A percentile compares a stretch with the other conserved stretches of the same genome.
Evolutionary conservation across 2,888 invertebrate species (phyloP).

Genomic region (Hipparchia semele): DNA sequence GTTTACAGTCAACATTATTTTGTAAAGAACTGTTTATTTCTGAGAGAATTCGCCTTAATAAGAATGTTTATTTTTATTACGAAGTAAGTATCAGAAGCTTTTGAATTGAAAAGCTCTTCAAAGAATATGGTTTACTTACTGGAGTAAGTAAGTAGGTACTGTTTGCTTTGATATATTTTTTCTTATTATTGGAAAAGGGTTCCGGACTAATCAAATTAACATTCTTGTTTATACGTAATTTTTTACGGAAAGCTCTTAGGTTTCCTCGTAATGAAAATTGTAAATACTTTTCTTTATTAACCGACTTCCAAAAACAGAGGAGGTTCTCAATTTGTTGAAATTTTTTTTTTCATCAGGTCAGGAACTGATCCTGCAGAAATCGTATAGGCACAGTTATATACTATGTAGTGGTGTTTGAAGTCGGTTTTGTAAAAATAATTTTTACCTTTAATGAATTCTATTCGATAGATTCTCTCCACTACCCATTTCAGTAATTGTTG

Average conservation of each 20-base stretch:
- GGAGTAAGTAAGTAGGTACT: background rate
- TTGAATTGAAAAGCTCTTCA: slow-evolving; percentile 13
- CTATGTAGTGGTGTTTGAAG: no score
- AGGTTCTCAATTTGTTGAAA: no score
- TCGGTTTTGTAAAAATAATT: no score
- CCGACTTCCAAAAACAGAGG: no score
- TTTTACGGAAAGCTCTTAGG: background rate
- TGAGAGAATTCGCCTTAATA: slow-evolving; percentile 16
- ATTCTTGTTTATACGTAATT: background rate
- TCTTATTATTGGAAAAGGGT: slow-evolving; percentile 18
- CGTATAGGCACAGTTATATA: no score
- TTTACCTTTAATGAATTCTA: no score
- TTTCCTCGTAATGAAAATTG: no score
- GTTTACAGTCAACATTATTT: slow-evolving; percentile 18
- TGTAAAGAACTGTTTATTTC: background rate
- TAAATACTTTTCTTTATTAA: no score
- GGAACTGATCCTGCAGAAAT: no score
- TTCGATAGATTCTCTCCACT: no score
- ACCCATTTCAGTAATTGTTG: no score
- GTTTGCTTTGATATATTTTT: slow-evolving; percentile 18
- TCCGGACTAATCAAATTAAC: background rate
- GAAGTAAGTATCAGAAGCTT: slow-evolving; percentile 22
- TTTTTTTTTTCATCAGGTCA: no score
- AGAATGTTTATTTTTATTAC: slow-evolving; percentile 24
- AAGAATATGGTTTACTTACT: slow-evolving; percentile 10